A percentile compares a stretch with the other conserved stretches of the same genome.
Conservation (phyloP, 2,113 vertebrate species). For the Oryctolagus cuniculus region DNA sequence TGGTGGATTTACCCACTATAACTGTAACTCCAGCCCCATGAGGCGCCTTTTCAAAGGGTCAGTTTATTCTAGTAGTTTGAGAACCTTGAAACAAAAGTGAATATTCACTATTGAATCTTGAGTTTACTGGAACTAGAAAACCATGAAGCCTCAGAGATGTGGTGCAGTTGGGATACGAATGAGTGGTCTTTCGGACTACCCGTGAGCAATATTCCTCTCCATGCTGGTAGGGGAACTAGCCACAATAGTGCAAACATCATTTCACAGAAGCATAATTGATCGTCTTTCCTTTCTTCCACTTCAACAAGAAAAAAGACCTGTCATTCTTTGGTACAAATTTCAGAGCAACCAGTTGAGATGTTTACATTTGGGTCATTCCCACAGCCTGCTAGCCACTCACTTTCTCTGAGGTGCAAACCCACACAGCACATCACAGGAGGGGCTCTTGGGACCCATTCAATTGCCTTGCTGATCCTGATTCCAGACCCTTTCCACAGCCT, state of each 20-base stretch:
- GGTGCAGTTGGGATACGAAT: background rate
- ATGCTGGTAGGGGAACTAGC: background rate
- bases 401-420: background rate
- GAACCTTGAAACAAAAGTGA: conserved; percentile 35
- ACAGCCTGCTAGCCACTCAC: background rate
- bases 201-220: background rate
- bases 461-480: background rate
- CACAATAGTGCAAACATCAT: background rate
- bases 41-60: conserved; percentile 26
- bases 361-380: conserved; percentile 21
- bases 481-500: background rate
- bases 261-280: background rate
- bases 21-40: no score
- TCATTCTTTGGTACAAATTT: background rate
- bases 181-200: background rate
- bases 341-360: background rate
- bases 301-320: conserved; percentile 15
- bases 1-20: no score
- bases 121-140: background rate
- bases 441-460: background rate
- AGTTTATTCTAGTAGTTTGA: background rate
- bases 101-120: background rate
- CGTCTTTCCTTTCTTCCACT: conserved; percentile 27
- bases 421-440: background rate
- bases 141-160: conserved; percentile 14